Base-by-base conservation (phyloP, 2,797 vertebrate species). In the Chrysocyon brachyurus region DNA sequence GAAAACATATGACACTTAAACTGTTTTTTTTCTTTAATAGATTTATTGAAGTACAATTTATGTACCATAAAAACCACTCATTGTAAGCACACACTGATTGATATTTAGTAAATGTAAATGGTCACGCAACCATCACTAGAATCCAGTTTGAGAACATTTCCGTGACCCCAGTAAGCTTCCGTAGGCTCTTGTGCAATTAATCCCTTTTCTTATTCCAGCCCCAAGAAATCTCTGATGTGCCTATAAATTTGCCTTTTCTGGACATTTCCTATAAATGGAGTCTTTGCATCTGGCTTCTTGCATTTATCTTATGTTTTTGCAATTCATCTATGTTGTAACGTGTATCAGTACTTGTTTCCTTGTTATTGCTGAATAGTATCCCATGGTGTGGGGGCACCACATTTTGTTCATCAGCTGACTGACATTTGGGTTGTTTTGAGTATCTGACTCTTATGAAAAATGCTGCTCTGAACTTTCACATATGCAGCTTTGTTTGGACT, bases 171-270 rank as follows among this genome's bases (percentile, higher is more conserved):
- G 46, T 64, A 90, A 24, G 9, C 92, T 79, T 14, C 36, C 28
- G 61, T 9, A 7, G 46, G 31, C 10, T 17, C 66, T 26, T 79
- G 78, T 91, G 15, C 40, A 12, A 6, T 59, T n/a, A 46, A 56
- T 49, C 77, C 52, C 56, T 56, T 56, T 56, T 75, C 61, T 63
- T 57, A 66, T 1, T 15, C 61, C 12, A 75, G 4, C 31, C 52
- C 75, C 22, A 61, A 49, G n/a, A 81, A 63, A 15, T 82, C 28
- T 9, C 10, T 31, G 31, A 40, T 36, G 12, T 77, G n/a, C 26
- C 88, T 56, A 3, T 54, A 77, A 64, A 40, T 46, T n/a, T 61
- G n/a, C 33, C 89, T 96, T 96, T 95, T n/a, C 89, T 93, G 63
- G 49, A 61, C 61, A 52, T 40, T 52, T 83, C 56, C 28, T 70